A percentile compares a stretch with the other conserved stretches of the same genome.
Conservation (phyloP, 2,888 invertebrate genomes). For the Apamea sordens region DNA sequence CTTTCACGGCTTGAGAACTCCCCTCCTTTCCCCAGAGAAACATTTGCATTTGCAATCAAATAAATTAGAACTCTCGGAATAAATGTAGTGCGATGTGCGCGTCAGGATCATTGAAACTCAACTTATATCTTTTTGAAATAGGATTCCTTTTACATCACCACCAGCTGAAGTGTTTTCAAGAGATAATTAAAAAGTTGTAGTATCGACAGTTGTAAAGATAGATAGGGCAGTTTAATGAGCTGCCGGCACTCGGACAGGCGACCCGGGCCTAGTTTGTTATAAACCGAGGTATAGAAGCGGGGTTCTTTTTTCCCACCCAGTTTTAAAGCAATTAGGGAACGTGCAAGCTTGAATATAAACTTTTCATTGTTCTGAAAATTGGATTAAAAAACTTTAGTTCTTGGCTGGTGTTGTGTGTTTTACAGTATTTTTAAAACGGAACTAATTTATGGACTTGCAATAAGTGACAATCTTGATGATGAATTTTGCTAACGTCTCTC, state of each 20-base stretch:
- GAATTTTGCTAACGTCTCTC: constrained; percentile 15
- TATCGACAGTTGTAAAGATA: constrained; percentile 58
- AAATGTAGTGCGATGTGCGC: not conserved
- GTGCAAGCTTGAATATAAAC: not conserved
- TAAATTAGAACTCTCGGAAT: constrained; percentile 3
- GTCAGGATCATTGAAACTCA: not conserved
- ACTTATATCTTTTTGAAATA: not conserved
- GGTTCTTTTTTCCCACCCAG: not conserved
- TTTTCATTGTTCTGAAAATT: not conserved
- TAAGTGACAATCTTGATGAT: constrained; percentile 10
- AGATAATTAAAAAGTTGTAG: constrained; percentile 64
- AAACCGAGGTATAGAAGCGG: constrained; percentile 5
- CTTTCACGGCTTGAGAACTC: too few species aligned
- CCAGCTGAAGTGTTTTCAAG: constrained; percentile 33
- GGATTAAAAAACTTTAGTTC: too few species aligned
- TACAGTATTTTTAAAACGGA: not conserved
- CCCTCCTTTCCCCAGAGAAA: too few species aligned
- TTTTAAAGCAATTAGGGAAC: not conserved
- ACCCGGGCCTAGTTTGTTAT: constrained; percentile 28
- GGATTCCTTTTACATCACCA: constrained; percentile 3
- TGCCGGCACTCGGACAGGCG: constrained; percentile 11
- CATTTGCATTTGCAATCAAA: not conserved
- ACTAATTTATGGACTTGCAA: not conserved
- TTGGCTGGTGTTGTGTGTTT: not conserved
- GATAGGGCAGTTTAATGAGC: constrained; percentile 63